phyloP scores from a whole-genome alignment of 2,888 invertebrate genomes.

The Parascotia fuliginaria region DNA sequence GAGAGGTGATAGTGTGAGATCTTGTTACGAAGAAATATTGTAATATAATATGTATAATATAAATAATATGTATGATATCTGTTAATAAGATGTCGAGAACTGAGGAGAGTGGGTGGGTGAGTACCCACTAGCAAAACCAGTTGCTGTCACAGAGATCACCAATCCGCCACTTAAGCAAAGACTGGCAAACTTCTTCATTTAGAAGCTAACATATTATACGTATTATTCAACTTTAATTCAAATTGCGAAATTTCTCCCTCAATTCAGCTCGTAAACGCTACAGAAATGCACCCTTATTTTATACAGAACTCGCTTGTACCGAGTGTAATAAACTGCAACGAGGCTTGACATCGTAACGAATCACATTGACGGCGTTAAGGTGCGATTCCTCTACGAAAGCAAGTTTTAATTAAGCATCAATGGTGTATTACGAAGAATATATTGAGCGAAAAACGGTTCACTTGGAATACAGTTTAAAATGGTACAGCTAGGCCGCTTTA shows the following conservation, averaged over 20 bases:
- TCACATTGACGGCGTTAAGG: constrained; percentile 18
- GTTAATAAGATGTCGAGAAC: too few relatives aligned
- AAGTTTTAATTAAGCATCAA: constrained; percentile 24
- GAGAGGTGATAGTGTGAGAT: too few relatives aligned
- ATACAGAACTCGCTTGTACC: constrained; percentile 3
- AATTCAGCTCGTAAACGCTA: background rate
- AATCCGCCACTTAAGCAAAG: too few relatives aligned
- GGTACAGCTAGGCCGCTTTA: background rate
- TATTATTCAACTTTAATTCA: too few relatives aligned
- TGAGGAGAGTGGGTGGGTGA: too few relatives aligned
- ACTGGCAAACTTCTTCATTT: too few relatives aligned
- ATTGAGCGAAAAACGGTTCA: constrained; percentile 17
- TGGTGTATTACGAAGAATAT: constrained; percentile 9
- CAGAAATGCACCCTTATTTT: background rate
- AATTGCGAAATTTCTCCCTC: background rate
- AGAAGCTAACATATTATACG: too few relatives aligned
- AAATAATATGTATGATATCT: too few relatives aligned
- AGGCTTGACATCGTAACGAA: constrained; percentile 25
- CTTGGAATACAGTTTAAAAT: background rate
- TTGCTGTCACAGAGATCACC: too few relatives aligned
- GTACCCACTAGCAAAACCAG: too few relatives aligned
- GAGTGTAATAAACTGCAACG: constrained; percentile 22
- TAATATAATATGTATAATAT: too few relatives aligned
- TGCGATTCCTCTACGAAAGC: constrained; percentile 20
- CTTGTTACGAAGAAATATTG: too few relatives aligned